Conservation (phyloP, 2,888 invertebrate species). For the Stegophylla sp. region DNA sequence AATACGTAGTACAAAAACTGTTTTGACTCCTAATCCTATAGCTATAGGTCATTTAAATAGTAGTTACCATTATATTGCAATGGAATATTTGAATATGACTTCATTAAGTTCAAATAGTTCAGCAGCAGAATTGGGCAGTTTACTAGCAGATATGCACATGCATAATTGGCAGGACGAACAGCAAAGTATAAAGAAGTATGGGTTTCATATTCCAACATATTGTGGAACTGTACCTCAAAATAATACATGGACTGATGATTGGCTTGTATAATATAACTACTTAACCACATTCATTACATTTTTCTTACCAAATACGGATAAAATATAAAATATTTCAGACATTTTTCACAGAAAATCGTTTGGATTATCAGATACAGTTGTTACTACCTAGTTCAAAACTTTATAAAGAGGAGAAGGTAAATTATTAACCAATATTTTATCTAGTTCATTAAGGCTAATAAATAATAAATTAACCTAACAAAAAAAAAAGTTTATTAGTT, state of each 20-base stretch:
- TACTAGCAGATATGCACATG: slow-evolving; percentile 68
- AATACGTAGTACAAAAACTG: slow-evolving; percentile 66
- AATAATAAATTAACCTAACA: too few relatives aligned
- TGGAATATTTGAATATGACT: slow-evolving; percentile 68
- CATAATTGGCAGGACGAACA: slow-evolving; percentile 64
- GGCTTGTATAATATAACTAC: slow-evolving; percentile 67
- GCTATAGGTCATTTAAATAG: slow-evolving; percentile 64
- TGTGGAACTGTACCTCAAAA: slow-evolving; percentile 69
- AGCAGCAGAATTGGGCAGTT: slow-evolving; percentile 65
- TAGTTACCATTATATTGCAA: slow-evolving; percentile 66
- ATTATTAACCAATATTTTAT: not conserved
- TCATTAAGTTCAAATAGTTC: slow-evolving; percentile 60
- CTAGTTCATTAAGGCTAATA: not conserved
- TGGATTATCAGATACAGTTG: slow-evolving; percentile 66
- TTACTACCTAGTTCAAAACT: slow-evolving; percentile 63
- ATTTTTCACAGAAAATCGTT: slow-evolving; percentile 66
- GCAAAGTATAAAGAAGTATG: slow-evolving; percentile 65
- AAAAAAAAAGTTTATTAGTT: slow-evolving; percentile 42
- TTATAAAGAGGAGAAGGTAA: slow-evolving; percentile 19
- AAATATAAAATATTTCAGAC: slow-evolving; percentile 62
- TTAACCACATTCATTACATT: not conserved
- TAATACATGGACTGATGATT: slow-evolving; percentile 69
- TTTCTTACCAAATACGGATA: not conserved
- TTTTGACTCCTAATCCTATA: slow-evolving; percentile 68
- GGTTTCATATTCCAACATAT: slow-evolving; percentile 68